Conservation (phyloP, 2,113 vertebrate species). For the Tiliqua scincoides region DNA sequence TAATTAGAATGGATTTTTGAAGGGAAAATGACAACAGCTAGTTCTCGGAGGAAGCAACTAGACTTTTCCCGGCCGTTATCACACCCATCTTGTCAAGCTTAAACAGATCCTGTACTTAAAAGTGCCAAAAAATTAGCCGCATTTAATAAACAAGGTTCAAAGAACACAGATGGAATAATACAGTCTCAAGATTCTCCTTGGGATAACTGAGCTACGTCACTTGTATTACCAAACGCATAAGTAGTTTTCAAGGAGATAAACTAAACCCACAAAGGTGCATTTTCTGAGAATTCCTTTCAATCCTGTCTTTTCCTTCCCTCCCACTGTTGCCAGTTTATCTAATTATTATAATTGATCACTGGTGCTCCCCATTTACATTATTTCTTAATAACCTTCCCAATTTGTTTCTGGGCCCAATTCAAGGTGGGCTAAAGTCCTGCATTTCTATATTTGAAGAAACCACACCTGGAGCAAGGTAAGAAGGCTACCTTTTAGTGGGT, state of each 20-base stretch:
- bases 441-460: no score
- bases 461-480: no score
- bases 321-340: neutral
- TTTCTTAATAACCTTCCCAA: no score
- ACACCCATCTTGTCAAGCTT: conserved; percentile 35
- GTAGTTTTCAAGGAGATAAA: neutral
- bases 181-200: neutral
- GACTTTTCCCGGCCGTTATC: conserved; percentile 5
- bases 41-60: neutral
- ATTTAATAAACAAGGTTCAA: neutral
- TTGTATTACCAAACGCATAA: neutral
- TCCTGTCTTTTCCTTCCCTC: neutral
- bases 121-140: conserved; percentile 11
- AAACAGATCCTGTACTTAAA: neutral
- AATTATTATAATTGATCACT: neutral
- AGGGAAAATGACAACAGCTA: conserved; percentile 13
- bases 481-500: no score
- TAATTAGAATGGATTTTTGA: neutral
- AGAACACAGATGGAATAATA: neutral
- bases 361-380: neutral
- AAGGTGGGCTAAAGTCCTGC: no score
- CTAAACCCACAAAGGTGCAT: neutral
- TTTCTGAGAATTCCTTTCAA: neutral
- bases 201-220: neutral
- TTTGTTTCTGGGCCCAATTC: no score